Percentiles rank a stretch among this genome's conserved stretches.
Evolutionary conservation across 2,888 invertebrate species (phyloP).

Genomic region (Cantharis rufa): DNA sequence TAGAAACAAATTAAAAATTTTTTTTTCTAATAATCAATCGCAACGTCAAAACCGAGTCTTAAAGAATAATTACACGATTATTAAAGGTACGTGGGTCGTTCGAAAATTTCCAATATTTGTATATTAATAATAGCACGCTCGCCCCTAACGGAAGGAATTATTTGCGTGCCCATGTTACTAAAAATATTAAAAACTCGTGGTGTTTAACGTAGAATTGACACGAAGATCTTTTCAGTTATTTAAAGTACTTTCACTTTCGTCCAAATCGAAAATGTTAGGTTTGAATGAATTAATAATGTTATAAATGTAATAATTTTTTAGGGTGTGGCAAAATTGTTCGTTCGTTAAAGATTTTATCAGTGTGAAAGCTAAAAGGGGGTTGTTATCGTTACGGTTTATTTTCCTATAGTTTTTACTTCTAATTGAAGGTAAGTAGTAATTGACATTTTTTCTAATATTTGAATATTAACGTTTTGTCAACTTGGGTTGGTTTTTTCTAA

Average conservation of each 20-base stretch:
- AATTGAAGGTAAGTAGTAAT: conserved; percentile 2
- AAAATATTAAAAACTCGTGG: conserved; percentile 12
- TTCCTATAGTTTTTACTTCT: conserved; percentile 12
- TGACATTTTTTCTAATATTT: background rate
- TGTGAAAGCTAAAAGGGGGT: conserved; percentile 4
- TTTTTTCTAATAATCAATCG: too few species aligned
- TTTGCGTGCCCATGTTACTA: conserved; percentile 6
- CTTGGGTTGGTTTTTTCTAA: background rate
- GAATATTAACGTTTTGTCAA: background rate
- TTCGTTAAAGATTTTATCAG: conserved; percentile 13
- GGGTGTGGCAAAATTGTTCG: conserved; percentile 14
- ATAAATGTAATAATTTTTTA: conserved; percentile 14
- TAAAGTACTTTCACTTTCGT: conserved; percentile 14
- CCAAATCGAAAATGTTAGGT: background rate
- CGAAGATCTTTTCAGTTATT: conserved; percentile 10
- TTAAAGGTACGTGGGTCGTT: background rate
- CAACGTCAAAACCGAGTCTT: too few species aligned
- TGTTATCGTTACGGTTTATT: background rate
- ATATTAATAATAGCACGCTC: conserved; percentile 6
- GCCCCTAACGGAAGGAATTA: conserved; percentile 9
- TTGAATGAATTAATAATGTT: conserved; percentile 5
- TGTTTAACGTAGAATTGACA: conserved; percentile 14
- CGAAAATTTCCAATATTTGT: conserved; percentile 7
- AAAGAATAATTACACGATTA: background rate
- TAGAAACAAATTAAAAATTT: too few species aligned